These are phyloP conservation scores for Cassiopea xamachana DNA, from an alignment of 30 jellyfish, hydroid and myxozoan genomes.

Conservation along the genomic window DNA sequence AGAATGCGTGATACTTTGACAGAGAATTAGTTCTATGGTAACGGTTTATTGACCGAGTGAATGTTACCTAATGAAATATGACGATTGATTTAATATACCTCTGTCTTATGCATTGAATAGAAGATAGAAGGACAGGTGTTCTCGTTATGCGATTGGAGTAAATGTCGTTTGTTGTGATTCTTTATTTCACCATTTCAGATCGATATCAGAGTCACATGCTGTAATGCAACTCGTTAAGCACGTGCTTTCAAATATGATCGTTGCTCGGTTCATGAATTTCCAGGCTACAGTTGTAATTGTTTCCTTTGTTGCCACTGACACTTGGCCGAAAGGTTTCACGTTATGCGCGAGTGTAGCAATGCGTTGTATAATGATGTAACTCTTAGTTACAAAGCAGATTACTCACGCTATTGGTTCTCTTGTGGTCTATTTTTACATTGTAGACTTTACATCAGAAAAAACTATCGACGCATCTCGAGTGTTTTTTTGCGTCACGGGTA, in stretches of 20 bases:
- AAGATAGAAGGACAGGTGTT: constrained; percentile 9
- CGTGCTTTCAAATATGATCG: neutral
- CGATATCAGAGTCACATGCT: neutral
- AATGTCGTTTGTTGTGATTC: neutral
- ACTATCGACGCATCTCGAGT: no score
- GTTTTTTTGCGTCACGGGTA: no score
- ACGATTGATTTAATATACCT: neutral
- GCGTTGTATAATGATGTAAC: no score
- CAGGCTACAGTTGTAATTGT: neutral
- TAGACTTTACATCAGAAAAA: no score
- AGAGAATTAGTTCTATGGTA: neutral
- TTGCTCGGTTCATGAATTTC: neutral
- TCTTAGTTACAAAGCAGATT: no score
- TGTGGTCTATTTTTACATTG: no score
- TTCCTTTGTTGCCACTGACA: neutral
- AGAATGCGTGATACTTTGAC: neutral
- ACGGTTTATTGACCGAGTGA: neutral
- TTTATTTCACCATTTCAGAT: neutral
- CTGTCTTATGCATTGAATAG: neutral
- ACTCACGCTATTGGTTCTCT: no score
- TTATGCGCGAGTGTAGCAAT: no score
- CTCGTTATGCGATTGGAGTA: neutral
- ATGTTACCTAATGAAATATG: neutral
- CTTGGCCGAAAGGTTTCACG: neutral
- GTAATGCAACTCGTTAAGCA: neutral